Conservation (phyloP, 1,140 invertebrate species). For the Formica selysi region DNA sequence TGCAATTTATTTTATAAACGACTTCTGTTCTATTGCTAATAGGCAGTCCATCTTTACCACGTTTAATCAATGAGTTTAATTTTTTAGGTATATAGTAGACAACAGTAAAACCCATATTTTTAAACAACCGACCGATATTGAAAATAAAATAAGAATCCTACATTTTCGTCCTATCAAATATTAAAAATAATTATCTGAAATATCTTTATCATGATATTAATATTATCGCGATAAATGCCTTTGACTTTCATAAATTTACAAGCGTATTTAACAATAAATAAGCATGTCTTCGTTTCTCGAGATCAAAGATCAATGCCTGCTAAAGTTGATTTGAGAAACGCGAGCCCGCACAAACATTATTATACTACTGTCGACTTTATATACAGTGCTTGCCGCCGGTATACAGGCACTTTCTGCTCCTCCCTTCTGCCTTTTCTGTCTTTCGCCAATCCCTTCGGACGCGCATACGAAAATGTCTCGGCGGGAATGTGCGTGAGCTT, state of each 20-base stretch:
- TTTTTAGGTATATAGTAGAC: too few relatives aligned
- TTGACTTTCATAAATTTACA: background rate
- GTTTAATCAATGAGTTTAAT: too few relatives aligned
- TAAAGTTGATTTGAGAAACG: slow-evolving; percentile 75
- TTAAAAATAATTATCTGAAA: background rate
- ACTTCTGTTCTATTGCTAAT: too few relatives aligned
- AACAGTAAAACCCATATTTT: too few relatives aligned
- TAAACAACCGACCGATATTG: too few relatives aligned
- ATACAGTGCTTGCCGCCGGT: slow-evolving; percentile 71
- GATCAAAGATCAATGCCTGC: slow-evolving; percentile 78
- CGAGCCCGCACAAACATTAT: slow-evolving; percentile 75
- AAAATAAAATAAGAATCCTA: background rate
- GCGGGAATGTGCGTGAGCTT: slow-evolving; percentile 49
- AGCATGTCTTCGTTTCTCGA: slow-evolving; percentile 64
- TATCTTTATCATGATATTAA: background rate
- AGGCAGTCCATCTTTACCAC: too few relatives aligned
- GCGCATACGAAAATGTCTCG: slow-evolving; percentile 8
- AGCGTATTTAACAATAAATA: slow-evolving; percentile 45
- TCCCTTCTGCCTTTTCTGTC: background rate
- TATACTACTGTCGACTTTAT: slow-evolving; percentile 75
- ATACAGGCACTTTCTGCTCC: slow-evolving; percentile 45
- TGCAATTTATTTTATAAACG: too few relatives aligned
- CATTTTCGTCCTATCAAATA: background rate
- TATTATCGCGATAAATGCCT: background rate
- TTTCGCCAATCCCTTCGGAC: slow-evolving; percentile 22